Conservation (phyloP, 2,888 invertebrate species). For the Euplagia quadripunctaria region DNA sequence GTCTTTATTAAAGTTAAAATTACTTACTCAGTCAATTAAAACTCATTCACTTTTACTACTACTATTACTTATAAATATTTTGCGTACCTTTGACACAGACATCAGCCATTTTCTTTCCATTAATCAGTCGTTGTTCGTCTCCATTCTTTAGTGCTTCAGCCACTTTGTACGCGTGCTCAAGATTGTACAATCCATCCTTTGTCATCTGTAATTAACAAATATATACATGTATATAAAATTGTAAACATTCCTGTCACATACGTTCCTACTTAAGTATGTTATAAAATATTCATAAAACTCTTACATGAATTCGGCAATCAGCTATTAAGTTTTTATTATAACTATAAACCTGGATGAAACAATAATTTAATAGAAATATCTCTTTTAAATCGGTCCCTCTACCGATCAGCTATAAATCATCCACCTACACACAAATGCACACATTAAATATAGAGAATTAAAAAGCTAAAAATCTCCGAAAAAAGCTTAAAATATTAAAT, state of each 20-base stretch:
- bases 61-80: not conserved
- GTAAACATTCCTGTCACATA: no score
- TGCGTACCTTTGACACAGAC: constrained; percentile 70
- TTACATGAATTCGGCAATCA: not conserved
- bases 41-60: not conserved
- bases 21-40: no score
- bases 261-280: not conserved
- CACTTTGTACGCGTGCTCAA: constrained; percentile 68
- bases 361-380: no score
- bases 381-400: no score
- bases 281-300: not conserved
- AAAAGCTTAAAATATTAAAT: no score
- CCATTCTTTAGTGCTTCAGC: constrained; percentile 72
- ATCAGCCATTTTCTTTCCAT: constrained; percentile 73
- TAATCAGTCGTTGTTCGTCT: constrained; percentile 69
- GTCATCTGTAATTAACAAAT: constrained; percentile 60
- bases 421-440: no score
- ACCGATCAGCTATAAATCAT: no score
- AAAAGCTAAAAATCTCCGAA: no score
- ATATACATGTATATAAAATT: not conserved
- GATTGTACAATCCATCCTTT: constrained; percentile 64
- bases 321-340: no score
- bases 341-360: no score
- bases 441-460: no score
- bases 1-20: no score